Conservation (phyloP, 2,797 vertebrate species). For the Tinamus major region DNA sequence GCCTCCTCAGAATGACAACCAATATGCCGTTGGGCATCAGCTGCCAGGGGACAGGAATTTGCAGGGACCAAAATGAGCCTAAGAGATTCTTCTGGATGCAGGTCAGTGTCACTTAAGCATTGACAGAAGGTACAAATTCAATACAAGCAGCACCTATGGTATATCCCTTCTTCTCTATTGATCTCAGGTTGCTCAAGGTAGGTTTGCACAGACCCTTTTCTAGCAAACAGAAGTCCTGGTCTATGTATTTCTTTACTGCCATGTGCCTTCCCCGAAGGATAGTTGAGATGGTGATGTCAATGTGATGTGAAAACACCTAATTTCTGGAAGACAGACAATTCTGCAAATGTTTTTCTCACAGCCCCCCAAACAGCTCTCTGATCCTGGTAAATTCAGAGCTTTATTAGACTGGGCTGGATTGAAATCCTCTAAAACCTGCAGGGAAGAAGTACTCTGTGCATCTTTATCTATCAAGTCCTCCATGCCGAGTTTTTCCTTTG, state of each 20-base stretch:
- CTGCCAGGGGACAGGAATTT: neutral
- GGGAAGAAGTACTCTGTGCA: rapidly evolving
- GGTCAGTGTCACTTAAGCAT: neutral
- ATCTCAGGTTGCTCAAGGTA: neutral
- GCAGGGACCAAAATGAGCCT: neutral
- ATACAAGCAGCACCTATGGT: neutral
- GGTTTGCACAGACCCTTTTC: neutral
- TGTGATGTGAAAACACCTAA: neutral
- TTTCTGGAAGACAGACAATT: neutral
- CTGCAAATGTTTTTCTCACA: neutral
- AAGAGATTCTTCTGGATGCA: neutral
- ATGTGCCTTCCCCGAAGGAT: neutral
- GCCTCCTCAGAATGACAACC: neutral
- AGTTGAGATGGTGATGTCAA: neutral
- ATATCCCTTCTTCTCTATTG: neutral
- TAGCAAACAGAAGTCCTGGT: neutral
- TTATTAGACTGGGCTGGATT: neutral
- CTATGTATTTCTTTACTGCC: neutral
- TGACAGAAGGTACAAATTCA: neutral
- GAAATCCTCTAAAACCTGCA: neutral
- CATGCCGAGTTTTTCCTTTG: neutral
- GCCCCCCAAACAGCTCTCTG: neutral
- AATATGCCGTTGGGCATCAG: neutral
- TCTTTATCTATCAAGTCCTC: neutral
- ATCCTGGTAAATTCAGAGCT: neutral